A percentile compares a stretch with the other conserved stretches of the same genome.
These are phyloP conservation scores for Glyphotaelius pellucidus DNA, from an alignment of 2,888 invertebrate species.

Conservation along the genomic window DNA sequence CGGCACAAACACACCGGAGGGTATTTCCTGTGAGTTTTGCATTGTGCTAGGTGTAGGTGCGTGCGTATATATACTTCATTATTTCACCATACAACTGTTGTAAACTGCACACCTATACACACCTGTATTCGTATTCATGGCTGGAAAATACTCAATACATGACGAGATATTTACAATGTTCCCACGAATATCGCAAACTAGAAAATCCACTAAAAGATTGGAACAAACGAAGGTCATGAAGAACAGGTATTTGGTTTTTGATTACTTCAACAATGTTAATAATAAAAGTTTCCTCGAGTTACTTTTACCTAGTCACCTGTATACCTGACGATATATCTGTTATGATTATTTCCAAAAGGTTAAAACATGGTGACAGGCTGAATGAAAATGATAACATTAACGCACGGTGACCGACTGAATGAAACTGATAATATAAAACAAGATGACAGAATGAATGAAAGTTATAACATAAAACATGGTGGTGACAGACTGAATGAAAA, in stretches of 20 bases:
- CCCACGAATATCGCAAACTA: constrained; percentile 35
- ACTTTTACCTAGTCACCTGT: too few species aligned
- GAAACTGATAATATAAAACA: too few species aligned
- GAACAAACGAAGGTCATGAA: background rate
- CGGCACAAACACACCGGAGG: constrained; percentile 53
- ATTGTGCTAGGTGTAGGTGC: constrained; percentile 24
- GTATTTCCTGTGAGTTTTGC: constrained; percentile 52
- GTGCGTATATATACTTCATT: background rate
- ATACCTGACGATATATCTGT: too few species aligned
- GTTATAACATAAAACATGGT: too few species aligned
- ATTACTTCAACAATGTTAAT: background rate
- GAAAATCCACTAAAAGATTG: constrained; percentile 18
- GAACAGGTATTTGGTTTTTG: background rate
- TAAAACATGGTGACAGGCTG: too few species aligned
- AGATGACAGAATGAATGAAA: too few species aligned
- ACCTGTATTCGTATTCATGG: background rate
- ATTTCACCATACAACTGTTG: background rate
- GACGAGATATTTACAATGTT: background rate
- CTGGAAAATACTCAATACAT: constrained; percentile 3
- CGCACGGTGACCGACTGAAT: too few species aligned
- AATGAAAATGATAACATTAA: too few species aligned
- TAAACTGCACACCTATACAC: background rate
- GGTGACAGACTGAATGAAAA: too few species aligned
- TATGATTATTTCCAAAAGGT: too few species aligned
- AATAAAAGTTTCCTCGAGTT: background rate